Percentiles rank a stretch among this genome's conserved stretches.
phyloP scores from a whole-genome alignment of 2,797 vertebrate genomes.

The Hypotaenidia okinawae region DNA sequence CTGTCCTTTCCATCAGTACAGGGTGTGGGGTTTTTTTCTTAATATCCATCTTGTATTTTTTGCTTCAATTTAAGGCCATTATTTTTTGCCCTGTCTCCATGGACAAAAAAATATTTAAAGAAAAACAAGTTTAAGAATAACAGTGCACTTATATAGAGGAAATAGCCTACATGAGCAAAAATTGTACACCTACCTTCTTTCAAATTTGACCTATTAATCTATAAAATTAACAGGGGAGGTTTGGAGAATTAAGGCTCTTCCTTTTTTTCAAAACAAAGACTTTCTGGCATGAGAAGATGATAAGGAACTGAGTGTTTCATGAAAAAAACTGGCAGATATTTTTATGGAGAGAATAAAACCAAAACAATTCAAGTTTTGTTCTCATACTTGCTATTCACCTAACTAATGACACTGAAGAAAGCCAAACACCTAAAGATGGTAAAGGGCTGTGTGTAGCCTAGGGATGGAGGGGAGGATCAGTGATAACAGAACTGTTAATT shows the following conservation, averaged over 20 bases:
- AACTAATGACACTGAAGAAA: neutral
- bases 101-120: neutral
- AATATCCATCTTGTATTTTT: neutral
- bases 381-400: neutral
- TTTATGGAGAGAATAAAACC: neutral
- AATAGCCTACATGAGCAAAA: neutral
- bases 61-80: neutral
- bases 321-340: neutral
- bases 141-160: neutral
- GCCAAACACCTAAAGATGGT: neutral
- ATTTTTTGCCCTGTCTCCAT: neutral
- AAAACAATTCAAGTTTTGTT: neutral
- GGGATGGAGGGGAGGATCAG: neutral
- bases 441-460: neutral
- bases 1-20: neutral
- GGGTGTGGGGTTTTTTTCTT: neutral
- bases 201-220: neutral
- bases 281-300: neutral
- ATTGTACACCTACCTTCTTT: neutral
- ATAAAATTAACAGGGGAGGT: neutral
- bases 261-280: neutral
- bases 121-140: neutral
- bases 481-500: neutral
- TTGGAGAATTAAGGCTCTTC: neutral
- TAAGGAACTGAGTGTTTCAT: neutral